Percentiles rank a stretch among this genome's conserved stretches.
Conservation (phyloP, 2,113 vertebrate species). For the Halichoeres trimaculatus region DNA sequence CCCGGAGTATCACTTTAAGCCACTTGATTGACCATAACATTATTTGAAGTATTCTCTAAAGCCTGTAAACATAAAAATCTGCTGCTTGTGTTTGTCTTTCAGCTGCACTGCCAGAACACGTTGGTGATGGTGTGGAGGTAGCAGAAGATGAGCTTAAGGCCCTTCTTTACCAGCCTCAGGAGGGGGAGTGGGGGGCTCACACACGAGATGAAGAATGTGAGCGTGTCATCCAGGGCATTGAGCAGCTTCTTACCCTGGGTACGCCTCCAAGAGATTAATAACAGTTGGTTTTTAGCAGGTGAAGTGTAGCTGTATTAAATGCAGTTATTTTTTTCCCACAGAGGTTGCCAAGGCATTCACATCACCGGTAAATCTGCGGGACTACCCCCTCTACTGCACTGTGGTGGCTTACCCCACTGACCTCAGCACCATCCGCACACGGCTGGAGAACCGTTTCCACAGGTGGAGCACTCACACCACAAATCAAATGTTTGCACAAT, state of each 20-base stretch:
- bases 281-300: neutral
- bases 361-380: conserved; percentile 92
- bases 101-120: conserved; percentile 89
- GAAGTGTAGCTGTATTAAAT: neutral
- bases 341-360: conserved; percentile 95
- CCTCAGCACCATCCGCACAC: conserved; percentile 92
- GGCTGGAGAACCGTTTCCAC: conserved; percentile 96
- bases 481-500: neutral
- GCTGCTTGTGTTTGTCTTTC: conserved; percentile 9
- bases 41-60: too few species aligned
- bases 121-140: conserved; percentile 93
- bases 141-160: conserved; percentile 92
- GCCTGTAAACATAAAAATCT: too few species aligned
- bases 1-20: too few species aligned
- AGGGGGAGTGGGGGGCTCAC: conserved; percentile 95
- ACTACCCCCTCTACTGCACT: conserved; percentile 97
- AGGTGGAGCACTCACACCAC: conserved; percentile 80
- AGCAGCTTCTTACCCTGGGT: conserved; percentile 94
- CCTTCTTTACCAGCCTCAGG: conserved; percentile 93
- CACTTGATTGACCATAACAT: too few species aligned
- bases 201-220: conserved; percentile 94
- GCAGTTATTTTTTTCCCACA: conserved; percentile 62
- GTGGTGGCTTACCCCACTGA: conserved; percentile 96
- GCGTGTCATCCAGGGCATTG: conserved; percentile 90
- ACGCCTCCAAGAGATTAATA: conserved; percentile 12